A percentile compares a stretch with the other conserved stretches of the same genome.
Conservation (phyloP, 2,113 vertebrate species). For the Rynchops niger region DNA sequence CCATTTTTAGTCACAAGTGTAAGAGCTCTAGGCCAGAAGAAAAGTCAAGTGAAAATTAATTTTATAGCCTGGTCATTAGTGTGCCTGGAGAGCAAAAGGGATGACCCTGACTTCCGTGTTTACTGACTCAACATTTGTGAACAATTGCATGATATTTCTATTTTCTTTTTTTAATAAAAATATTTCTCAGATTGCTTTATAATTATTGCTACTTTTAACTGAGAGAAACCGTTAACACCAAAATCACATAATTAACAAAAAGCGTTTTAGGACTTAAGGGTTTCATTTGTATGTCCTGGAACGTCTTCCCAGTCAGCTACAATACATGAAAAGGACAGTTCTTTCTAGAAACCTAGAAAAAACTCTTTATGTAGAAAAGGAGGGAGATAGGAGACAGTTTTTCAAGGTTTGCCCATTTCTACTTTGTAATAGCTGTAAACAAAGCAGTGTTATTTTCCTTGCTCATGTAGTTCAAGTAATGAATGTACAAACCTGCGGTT, state of each 20-base stretch:
- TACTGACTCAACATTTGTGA: not conserved
- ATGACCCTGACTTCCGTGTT: not conserved
- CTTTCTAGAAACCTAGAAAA: not conserved
- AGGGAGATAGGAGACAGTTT: not conserved
- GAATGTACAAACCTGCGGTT: not conserved
- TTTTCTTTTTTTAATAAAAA: not conserved
- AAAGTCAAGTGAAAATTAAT: not conserved
- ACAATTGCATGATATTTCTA: not conserved
- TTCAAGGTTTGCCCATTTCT: not conserved
- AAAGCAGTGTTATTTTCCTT: not conserved
- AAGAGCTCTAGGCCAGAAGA: not conserved
- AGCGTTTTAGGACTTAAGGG: accelerated
- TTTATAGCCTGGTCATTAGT: not conserved
- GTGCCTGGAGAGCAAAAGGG: not conserved
- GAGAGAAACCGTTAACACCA: not conserved
- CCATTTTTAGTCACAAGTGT: not conserved
- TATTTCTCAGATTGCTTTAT: not conserved
- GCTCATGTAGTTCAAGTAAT: not conserved
- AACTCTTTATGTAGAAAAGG: not conserved
- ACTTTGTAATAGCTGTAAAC: not conserved
- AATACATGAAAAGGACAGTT: not conserved
- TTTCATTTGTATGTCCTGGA: not conserved
- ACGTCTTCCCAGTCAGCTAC: not conserved
- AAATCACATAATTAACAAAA: not conserved
- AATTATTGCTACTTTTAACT: not conserved